phyloP scores from a whole-genome alignment of 1,140 invertebrate genomes.

The Gerris buenoi region DNA sequence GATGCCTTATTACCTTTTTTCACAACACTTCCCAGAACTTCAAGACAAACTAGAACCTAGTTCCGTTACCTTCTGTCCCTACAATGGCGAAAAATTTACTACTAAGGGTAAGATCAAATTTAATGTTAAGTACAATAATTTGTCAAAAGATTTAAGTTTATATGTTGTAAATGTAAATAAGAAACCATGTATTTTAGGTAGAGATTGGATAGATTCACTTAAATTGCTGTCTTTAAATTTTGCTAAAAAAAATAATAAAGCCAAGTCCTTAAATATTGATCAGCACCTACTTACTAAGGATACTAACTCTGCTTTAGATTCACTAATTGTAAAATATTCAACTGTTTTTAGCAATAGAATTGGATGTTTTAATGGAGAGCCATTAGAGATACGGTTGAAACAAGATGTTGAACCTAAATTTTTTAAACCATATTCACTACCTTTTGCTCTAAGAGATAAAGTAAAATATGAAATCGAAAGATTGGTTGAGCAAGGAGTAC shows the following conservation, averaged over 20 bases:
- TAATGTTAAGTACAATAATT: not conserved
- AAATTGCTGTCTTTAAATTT: not conserved
- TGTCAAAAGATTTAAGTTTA: not conserved
- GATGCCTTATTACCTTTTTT: not conserved
- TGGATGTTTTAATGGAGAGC: not conserved
- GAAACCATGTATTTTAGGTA: not conserved
- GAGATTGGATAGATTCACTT: not conserved
- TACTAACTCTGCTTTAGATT: not conserved
- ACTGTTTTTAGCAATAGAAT: not conserved
- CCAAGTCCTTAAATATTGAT: not conserved
- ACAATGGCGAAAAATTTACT: not conserved
- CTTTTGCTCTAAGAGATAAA: not conserved
- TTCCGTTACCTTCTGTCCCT: not conserved
- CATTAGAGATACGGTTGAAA: not conserved
- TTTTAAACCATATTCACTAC: constrained; percentile 2
- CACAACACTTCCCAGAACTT: not conserved
- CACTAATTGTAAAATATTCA: not conserved
- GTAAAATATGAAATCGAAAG: constrained; percentile 3
- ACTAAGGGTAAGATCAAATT: not conserved
- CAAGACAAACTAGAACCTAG: not conserved
- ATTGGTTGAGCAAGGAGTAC: not conserved
- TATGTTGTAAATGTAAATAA: not conserved
- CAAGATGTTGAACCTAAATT: constrained; percentile 2
- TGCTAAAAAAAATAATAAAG: not conserved
- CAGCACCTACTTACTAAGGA: not conserved